A percentile compares a stretch with the other conserved stretches of the same genome.
phyloP scores from a whole-genome alignment of 2,113 vertebrate species.

The Todiramphus chloris region DNA sequence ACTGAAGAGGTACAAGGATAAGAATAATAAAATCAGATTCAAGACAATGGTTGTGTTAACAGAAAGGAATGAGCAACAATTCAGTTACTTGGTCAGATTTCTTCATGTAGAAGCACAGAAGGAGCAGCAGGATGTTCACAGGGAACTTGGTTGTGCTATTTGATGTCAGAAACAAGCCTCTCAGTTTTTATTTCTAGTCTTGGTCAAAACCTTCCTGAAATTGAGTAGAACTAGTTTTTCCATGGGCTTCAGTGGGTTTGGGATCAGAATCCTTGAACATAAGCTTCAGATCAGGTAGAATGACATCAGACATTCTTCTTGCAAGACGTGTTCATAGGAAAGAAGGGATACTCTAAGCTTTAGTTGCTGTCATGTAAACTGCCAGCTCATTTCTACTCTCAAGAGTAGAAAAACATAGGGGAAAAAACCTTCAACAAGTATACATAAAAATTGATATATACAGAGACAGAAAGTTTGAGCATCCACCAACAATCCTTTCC shows the following conservation, averaged over 20 bases:
- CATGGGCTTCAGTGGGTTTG: neutral
- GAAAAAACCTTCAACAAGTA: neutral
- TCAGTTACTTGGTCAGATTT: accelerated
- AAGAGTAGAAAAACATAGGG: neutral
- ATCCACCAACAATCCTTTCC: neutral
- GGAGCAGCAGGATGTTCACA: neutral
- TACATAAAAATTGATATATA: neutral
- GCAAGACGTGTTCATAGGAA: neutral
- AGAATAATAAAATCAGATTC: neutral
- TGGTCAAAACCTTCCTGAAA: neutral
- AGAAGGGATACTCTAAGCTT: neutral
- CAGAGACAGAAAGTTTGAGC: neutral
- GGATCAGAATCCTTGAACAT: neutral
- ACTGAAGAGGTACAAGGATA: accelerated
- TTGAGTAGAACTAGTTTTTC: neutral
- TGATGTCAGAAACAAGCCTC: neutral
- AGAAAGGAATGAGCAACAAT: neutral
- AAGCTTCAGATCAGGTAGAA: neutral
- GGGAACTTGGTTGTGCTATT: neutral
- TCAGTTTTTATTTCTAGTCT: accelerated
- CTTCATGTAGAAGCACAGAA: neutral
- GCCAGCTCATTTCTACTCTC: neutral
- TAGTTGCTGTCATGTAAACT: neutral
- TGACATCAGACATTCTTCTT: neutral
- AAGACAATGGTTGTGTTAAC: neutral